Percentiles rank a stretch among this genome's conserved stretches.
phyloP scores from a whole-genome alignment of 2,888 invertebrate genomes.

The Drosophila prostipennis region DNA sequence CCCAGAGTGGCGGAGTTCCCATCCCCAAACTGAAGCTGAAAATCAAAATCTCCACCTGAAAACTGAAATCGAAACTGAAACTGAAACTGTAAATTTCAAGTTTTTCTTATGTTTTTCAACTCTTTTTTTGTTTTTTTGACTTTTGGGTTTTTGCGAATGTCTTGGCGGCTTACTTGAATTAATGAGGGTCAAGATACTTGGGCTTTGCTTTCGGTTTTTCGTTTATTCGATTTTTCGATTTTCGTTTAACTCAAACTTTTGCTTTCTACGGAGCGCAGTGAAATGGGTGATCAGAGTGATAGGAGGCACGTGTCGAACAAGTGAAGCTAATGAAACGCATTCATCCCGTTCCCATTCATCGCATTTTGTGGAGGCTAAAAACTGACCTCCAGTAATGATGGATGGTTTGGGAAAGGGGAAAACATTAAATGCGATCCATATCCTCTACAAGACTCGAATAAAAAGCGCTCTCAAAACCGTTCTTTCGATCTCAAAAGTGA shows the following conservation, averaged over 20 bases:
- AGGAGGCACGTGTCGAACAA: constrained; percentile 38
- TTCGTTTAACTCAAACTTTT: constrained; percentile 38
- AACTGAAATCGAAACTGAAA: constrained; percentile 15
- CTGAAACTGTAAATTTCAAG: constrained; percentile 56
- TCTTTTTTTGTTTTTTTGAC: constrained; percentile 8
- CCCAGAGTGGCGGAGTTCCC: constrained; percentile 2
- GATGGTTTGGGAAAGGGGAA: constrained; percentile 1
- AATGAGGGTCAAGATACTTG: constrained; percentile 78
- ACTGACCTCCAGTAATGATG: not conserved
- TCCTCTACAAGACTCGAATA: too few species aligned
- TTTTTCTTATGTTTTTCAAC: constrained; percentile 36
- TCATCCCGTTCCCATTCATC: constrained; percentile 5
- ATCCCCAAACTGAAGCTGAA: constrained; percentile 6
- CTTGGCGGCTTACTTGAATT: constrained; percentile 67
- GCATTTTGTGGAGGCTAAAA: not conserved
- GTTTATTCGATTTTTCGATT: constrained; percentile 20
- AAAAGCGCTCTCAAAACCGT: too few species aligned
- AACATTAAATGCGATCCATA: too few species aligned
- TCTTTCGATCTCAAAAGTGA: too few species aligned
- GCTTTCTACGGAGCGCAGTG: constrained; percentile 34
- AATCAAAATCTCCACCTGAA: constrained; percentile 35
- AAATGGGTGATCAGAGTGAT: constrained; percentile 12
- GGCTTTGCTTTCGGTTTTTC: constrained; percentile 35
- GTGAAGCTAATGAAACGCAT: constrained; percentile 38
- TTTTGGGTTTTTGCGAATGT: constrained; percentile 41